Evolutionary conservation across 1,140 invertebrate species (phyloP).

Genomic region (Bradysia coprophila): DNA sequence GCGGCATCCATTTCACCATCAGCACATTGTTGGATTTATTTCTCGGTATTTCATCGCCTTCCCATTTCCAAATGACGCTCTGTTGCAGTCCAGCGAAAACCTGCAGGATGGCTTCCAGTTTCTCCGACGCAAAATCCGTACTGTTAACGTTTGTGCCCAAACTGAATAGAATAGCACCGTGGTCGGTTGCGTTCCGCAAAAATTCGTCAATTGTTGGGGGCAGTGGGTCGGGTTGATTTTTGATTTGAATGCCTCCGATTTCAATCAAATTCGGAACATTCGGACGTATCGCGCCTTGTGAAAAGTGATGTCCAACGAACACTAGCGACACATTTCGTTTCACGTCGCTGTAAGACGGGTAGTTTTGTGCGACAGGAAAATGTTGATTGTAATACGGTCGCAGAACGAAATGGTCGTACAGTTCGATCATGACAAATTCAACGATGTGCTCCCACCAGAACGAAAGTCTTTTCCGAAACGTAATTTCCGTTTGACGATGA

Average conservation of each 20-base stretch:
- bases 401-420: background rate
- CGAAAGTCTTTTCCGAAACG: background rate
- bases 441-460: background rate
- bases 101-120: constrained; percentile 9
- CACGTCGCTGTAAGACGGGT: constrained; percentile 11
- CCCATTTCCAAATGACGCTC: constrained; percentile 41
- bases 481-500: background rate
- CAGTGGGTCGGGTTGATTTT: constrained; percentile 27
- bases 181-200: constrained; percentile 24
- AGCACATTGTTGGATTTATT: constrained; percentile 36
- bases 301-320: constrained; percentile 34
- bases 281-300: constrained; percentile 29
- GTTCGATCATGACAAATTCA: background rate
- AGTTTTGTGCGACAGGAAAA: constrained; percentile 10
- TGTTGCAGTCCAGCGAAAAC: constrained; percentile 21
- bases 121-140: constrained; percentile 11
- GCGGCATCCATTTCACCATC: constrained; percentile 44
- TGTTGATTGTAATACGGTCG: constrained; percentile 9
- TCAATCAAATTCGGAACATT: constrained; percentile 29
- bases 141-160: constrained; percentile 27
- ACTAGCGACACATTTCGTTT: constrained; percentile 23
- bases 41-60: constrained; percentile 29
- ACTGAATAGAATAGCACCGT: constrained; percentile 33
- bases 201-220: constrained; percentile 13
- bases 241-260: constrained; percentile 29